Conservation (phyloP, 1,140 invertebrate species). For the Apis dorsata region DNA sequence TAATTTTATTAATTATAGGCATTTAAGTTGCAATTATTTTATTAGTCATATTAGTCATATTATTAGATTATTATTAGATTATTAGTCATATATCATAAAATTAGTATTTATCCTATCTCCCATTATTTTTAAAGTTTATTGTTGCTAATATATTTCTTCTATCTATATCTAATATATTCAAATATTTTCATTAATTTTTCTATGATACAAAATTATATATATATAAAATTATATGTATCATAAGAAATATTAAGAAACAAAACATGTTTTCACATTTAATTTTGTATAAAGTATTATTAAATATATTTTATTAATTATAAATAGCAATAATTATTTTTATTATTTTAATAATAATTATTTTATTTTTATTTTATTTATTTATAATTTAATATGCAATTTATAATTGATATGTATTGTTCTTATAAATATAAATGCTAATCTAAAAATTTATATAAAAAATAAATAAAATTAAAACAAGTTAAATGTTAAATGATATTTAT, state of each 20-base stretch:
- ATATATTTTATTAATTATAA: background rate
- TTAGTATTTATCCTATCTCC: too few species aligned
- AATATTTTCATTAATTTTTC: background rate
- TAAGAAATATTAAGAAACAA: background rate
- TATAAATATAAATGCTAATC: background rate
- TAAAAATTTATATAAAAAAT: background rate
- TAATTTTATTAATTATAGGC: too few species aligned
- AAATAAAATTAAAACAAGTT: background rate
- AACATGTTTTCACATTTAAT: background rate
- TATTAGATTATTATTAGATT: too few species aligned
- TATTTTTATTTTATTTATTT: background rate
- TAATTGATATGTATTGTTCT: background rate
- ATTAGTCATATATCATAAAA: too few species aligned
- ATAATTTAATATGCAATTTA: conserved; percentile 5
- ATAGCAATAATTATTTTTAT: background rate
- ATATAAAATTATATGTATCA: too few species aligned
- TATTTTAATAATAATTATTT: conserved; percentile 1
- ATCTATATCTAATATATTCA: too few species aligned
- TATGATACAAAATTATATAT: background rate
- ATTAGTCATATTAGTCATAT: too few species aligned
- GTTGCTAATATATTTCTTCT: background rate
- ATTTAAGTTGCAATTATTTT: too few species aligned
- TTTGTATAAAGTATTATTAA: conserved; percentile 1
- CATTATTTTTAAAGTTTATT: background rate
- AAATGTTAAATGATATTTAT: background rate